phyloP scores from a whole-genome alignment of 2,113 vertebrate genomes.

The Ciconia maguari region DNA sequence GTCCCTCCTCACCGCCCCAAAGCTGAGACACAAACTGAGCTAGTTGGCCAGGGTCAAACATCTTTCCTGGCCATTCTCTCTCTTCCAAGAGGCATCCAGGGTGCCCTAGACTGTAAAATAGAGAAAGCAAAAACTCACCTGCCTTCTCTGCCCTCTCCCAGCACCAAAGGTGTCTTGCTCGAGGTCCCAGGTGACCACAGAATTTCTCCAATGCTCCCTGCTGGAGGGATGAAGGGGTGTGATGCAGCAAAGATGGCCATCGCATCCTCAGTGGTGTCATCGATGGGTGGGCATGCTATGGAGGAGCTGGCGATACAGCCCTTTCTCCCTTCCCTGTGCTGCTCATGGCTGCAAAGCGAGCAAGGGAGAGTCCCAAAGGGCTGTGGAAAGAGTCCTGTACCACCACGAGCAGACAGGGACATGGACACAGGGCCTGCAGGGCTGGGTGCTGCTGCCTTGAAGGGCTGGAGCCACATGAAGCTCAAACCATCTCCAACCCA shows the following conservation, averaged over 20 bases:
- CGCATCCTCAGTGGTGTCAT: not conserved
- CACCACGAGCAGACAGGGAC: not conserved
- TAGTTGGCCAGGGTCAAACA: not conserved
- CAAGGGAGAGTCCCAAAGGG: not conserved
- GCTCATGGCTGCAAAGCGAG: accelerated
- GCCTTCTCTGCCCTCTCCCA: not conserved
- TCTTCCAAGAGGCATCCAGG: not conserved
- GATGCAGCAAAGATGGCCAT: not conserved
- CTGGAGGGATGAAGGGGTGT: not conserved
- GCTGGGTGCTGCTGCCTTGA: not conserved
- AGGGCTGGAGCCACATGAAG: not conserved
- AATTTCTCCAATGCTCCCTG: not conserved
- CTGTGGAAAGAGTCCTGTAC: not conserved
- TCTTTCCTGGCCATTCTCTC: not conserved
- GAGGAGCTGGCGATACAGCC: not conserved
- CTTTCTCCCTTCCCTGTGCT: not conserved
- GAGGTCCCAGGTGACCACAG: too few species aligned
- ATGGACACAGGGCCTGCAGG: not conserved
- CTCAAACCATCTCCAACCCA: not conserved
- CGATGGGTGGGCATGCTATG: not conserved
- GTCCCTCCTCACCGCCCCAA: not conserved
- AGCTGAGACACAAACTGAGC: not conserved
- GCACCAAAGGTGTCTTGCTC: not conserved
- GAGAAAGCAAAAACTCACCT: not conserved
- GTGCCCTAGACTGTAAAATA: not conserved